Percentiles rank a stretch among this genome's conserved stretches.
Conservation (phyloP, 1,140 invertebrate species). For the Hylyphantes graminicola region DNA sequence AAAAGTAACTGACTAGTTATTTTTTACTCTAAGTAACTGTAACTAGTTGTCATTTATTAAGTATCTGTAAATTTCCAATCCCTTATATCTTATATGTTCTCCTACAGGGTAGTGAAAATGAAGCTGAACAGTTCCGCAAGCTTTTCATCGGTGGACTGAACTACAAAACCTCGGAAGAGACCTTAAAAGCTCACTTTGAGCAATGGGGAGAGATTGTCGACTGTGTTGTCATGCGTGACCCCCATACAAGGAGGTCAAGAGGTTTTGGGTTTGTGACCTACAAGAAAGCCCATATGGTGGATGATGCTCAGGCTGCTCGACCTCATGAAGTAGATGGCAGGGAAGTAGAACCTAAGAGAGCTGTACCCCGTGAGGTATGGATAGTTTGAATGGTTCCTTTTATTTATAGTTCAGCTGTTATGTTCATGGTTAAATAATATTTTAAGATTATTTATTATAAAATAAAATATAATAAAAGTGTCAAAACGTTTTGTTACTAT, state of each 20-base stretch:
- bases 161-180: slow-evolving; percentile 93
- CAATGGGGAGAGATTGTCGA: slow-evolving; percentile 98
- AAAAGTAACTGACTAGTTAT: too few relatives aligned
- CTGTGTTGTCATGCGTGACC: slow-evolving; percentile 98
- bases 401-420: neutral
- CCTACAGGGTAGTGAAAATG: slow-evolving; percentile 42
- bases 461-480: neutral
- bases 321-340: slow-evolving; percentile 84
- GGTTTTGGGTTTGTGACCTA: slow-evolving; percentile 99
- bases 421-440: neutral
- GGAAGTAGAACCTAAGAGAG: slow-evolving; percentile 96
- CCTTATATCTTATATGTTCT: slow-evolving; percentile 1
- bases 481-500: neutral
- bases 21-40: too few relatives aligned
- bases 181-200: slow-evolving; percentile 91
- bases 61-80: too few relatives aligned
- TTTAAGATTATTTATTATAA: neutral
- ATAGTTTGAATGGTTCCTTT: neutral
- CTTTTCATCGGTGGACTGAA: slow-evolving; percentile 97
- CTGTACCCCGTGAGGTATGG: slow-evolving; percentile 83
- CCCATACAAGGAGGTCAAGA: slow-evolving; percentile 85
- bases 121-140: slow-evolving; percentile 93
- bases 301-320: slow-evolving; percentile 90
- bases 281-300: slow-evolving; percentile 89
- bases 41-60: too few relatives aligned